These are phyloP conservation scores for Lontra canadensis DNA, from an alignment of 2,113 vertebrate genomes.

Conservation along the genomic window DNA sequence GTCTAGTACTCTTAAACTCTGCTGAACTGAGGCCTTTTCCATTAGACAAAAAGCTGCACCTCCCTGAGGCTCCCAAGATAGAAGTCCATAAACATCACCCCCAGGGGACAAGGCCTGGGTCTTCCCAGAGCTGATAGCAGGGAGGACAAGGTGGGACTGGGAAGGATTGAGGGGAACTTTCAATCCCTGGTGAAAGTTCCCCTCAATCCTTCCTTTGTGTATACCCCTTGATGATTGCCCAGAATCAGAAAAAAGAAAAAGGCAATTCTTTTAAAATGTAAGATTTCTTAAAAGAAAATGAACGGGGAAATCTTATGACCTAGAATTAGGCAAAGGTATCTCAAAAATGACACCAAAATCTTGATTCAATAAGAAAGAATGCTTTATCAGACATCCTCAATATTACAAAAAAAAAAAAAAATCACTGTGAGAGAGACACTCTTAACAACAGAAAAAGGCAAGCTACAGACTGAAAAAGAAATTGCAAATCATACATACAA, in stretches of 20 bases:
- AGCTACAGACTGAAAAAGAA: not conserved
- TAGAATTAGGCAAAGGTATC: not conserved
- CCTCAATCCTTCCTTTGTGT: not conserved
- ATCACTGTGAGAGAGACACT: not conserved
- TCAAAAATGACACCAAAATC: not conserved
- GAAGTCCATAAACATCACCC: not conserved
- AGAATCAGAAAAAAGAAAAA: not conserved
- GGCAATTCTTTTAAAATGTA: not conserved
- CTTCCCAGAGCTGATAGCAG: not conserved
- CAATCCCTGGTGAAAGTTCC: not conserved
- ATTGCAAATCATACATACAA: not conserved
- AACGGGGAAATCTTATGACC: not conserved
- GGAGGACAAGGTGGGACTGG: too few relatives aligned
- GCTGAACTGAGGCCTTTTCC: not conserved
- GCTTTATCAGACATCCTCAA: not conserved
- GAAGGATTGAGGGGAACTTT: too few relatives aligned
- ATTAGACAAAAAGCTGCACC: not conserved
- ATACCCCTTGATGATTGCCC: not conserved
- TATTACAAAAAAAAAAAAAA: not conserved
- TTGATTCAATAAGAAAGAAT: not conserved
- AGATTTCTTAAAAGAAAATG: not conserved
- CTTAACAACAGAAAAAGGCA: not conserved
- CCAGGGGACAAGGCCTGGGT: not conserved
- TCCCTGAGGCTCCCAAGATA: not conserved
- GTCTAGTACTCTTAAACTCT: not conserved